These are phyloP conservation scores for Tiphia femorata DNA, from an alignment of 2,888 invertebrate species.

Conservation along the genomic window DNA sequence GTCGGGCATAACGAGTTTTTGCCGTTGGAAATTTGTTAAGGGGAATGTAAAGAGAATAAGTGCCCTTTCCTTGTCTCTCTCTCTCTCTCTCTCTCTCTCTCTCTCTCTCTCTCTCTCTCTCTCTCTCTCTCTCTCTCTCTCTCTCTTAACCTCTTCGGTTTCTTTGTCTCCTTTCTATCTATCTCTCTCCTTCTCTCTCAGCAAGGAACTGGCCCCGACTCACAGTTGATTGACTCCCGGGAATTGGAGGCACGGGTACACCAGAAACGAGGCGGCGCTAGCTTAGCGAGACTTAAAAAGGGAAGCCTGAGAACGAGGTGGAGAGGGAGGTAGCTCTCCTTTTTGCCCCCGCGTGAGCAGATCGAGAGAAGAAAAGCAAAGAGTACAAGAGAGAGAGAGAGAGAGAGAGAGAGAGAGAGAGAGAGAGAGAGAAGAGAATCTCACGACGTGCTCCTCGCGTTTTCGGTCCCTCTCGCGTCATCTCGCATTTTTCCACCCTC, in stretches of 20 bases:
- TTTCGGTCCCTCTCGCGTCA: no score
- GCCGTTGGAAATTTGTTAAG: conserved; percentile 53
- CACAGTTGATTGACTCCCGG: conserved; percentile 47
- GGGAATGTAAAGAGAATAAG: conserved; percentile 51
- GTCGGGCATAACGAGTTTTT: conserved; percentile 49
- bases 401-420: no score
- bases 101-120: conserved; percentile 10
- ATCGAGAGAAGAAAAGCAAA: no score
- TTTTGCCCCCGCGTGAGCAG: conserved; percentile 28
- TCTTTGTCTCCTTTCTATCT: conserved; percentile 32
- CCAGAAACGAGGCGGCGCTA: conserved; percentile 40
- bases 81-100: conserved; percentile 10
- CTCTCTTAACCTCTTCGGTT: no score
- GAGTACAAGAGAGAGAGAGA: no score
- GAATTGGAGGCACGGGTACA: conserved; percentile 44
- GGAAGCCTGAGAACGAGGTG: conserved; percentile 28
- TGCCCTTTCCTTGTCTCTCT: conserved; percentile 30
- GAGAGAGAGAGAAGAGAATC: no score
- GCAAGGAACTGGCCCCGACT: conserved; percentile 26
- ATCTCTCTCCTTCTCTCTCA: conserved; percentile 4
- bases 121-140: conserved; percentile 22
- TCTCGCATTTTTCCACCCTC: no score
- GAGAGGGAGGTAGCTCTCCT: conserved; percentile 18
- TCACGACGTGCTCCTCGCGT: no score
- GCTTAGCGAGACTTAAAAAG: conserved; percentile 43